Evolutionary conservation across 2,113 vertebrate species (phyloP).

Genomic region (Illadopsis cleaveri): DNA sequence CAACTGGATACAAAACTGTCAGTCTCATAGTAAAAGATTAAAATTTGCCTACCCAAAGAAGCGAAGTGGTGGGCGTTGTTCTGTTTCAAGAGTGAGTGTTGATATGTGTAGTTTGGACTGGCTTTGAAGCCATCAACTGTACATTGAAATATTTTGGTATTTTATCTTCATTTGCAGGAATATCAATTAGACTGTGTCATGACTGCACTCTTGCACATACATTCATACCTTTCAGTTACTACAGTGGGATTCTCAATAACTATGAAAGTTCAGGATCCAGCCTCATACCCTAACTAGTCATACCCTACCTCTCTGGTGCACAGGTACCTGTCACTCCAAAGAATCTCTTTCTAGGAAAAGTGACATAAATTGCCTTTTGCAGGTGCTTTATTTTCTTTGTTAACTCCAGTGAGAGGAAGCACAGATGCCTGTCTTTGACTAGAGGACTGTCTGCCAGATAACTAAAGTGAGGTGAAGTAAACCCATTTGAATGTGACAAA

Average conservation of each 20-base stretch:
- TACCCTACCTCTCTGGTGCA: background rate
- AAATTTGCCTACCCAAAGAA: background rate
- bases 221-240: background rate
- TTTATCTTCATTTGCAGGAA: background rate
- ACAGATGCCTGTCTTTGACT: background rate
- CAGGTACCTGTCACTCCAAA: background rate
- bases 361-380: background rate
- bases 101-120: background rate
- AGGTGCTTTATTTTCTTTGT: background rate
- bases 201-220: background rate
- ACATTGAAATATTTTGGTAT: background rate
- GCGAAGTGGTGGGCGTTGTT: background rate
- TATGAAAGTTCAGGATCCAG: background rate
- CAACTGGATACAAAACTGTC: background rate
- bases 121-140: background rate
- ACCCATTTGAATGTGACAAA: background rate
- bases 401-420: background rate
- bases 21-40: background rate
- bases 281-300: background rate
- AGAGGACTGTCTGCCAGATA: background rate
- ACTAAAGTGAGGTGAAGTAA: background rate
- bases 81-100: background rate
- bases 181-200: background rate
- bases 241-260: background rate
- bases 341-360: background rate